Evolutionary conservation across 2,888 invertebrate genomes (phyloP), one percentile per base, ranked within the genome.

Genomic region (Ochropleura leucogaster): DNA sequence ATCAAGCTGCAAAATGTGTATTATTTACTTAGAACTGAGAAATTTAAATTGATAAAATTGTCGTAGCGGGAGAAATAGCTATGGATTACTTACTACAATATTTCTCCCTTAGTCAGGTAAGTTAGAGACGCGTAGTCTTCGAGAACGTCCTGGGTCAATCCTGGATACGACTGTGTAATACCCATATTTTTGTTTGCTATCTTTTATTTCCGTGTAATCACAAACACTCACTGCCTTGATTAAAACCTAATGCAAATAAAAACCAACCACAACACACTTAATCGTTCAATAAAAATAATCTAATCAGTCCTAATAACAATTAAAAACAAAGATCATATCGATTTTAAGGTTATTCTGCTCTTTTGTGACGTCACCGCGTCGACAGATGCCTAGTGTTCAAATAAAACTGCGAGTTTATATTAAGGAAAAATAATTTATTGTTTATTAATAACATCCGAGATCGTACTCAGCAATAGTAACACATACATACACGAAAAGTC

Each of bases 121-220:
- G 97, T 97, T 70, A 98, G 90, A 59, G 96, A 92, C 0, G 95
- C 92, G 85, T 97, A 97, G 68, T 97, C 97, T 77, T 97, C 97
- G 60, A 97, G 86, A 67, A 96, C 85, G 83, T 97, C 97, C 88
- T 97, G 94, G 0, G 97, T 97, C 65, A 97, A 91, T 57, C 96
- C 95, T 7, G 95, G 93, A 83, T 95, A 96, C 10, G 94, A 94
- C 63, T 96, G 95, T 10, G 92, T 92, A 74, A 90, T 89, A 49
- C 97, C 97, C 97, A 97, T 97, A 85, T 7, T 73, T 46, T 68
- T 59, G 9, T 55, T 68, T 53, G 18, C n/a, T 57, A 10, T 55
- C 14, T 6, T 55, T 42, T 64, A 57, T 60, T 47, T 40, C 40
- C 44, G 20, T 60, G 16, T 57, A 62, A 57, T 67, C 66, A 67